Conservation (phyloP, 2,113 vertebrate species). For the Chionodraco myersi region DNA sequence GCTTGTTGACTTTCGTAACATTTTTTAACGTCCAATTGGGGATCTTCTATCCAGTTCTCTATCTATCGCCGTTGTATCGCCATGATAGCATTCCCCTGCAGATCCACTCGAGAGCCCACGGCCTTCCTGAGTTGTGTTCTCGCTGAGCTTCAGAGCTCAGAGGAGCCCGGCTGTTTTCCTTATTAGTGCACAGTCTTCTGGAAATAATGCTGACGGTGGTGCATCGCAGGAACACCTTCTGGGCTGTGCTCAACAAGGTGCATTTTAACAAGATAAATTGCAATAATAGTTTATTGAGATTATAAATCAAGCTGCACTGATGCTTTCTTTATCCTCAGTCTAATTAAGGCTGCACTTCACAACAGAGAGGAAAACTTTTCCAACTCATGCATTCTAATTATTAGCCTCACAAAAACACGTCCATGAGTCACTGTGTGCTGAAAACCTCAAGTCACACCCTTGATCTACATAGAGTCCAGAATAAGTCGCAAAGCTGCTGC, state of each 20-base stretch:
- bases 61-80: neutral
- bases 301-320: constrained; percentile 37
- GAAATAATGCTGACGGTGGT: constrained; percentile 51
- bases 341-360: constrained; percentile 20
- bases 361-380: neutral
- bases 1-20: too few species aligned
- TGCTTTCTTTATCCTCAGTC: constrained; percentile 28
- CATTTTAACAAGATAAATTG: constrained; percentile 40
- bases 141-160: constrained; percentile 36
- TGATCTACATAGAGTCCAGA: constrained; percentile 27
- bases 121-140: constrained; percentile 21
- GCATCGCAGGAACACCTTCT: constrained; percentile 44
- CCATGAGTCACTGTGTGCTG: constrained; percentile 39
- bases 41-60: neutral
- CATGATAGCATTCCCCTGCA: constrained; percentile 8
- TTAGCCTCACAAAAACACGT: neutral
- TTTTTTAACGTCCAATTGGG: too few species aligned
- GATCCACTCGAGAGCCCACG: neutral
- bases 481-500: constrained; percentile 9
- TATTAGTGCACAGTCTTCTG: constrained; percentile 51
- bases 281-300: constrained; percentile 27
- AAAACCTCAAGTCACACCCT: constrained; percentile 12
- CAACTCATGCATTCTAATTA: neutral
- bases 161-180: constrained; percentile 40
- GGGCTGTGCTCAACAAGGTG: constrained; percentile 30